phyloP scores from a whole-genome alignment of 1,140 invertebrate genomes.

The Pseudoatta argentina region DNA sequence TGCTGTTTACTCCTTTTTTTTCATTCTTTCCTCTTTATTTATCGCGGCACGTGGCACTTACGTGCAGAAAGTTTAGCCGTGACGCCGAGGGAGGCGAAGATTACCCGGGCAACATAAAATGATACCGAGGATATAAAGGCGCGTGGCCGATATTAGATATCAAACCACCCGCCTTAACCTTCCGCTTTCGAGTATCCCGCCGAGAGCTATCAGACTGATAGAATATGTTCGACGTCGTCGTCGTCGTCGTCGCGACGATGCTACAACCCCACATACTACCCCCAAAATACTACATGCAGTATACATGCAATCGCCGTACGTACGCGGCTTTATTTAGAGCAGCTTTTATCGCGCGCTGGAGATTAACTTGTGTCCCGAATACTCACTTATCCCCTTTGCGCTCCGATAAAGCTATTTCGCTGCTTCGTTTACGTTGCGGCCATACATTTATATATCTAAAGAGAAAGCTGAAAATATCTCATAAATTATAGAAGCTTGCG shows the following conservation, averaged over 20 bases:
- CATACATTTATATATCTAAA: not conserved
- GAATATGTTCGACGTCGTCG: slow-evolving; percentile 75
- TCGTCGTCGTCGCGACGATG: slow-evolving; percentile 15
- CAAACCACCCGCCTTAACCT: slow-evolving; percentile 73
- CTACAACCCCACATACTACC: not conserved
- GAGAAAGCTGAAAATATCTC: too few relatives aligned
- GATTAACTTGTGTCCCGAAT: slow-evolving; percentile 67
- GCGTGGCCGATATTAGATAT: slow-evolving; percentile 77
- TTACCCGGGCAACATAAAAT: slow-evolving; percentile 74
- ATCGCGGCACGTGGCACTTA: slow-evolving; percentile 71
- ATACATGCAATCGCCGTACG: slow-evolving; percentile 77
- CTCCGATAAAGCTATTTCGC: not conserved
- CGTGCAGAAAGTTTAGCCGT: slow-evolving; percentile 76
- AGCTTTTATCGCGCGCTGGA: slow-evolving; percentile 78
- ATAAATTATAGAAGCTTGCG: too few relatives aligned
- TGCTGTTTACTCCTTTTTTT: not conserved
- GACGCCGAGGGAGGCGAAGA: slow-evolving; percentile 66
- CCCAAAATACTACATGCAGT: not conserved
- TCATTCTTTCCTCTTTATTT: slow-evolving; percentile 71
- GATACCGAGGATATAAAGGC: slow-evolving; percentile 75
- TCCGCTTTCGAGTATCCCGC: slow-evolving; percentile 76
- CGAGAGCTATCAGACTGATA: slow-evolving; percentile 82
- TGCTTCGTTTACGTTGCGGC: not conserved
- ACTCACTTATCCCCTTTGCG: not conserved
- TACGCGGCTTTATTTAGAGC: slow-evolving; percentile 80